Evolutionary conservation across 30 jellyfish, hydroid and myxozoan species (phyloP).

Genomic region (Turritopsis rubra): DNA sequence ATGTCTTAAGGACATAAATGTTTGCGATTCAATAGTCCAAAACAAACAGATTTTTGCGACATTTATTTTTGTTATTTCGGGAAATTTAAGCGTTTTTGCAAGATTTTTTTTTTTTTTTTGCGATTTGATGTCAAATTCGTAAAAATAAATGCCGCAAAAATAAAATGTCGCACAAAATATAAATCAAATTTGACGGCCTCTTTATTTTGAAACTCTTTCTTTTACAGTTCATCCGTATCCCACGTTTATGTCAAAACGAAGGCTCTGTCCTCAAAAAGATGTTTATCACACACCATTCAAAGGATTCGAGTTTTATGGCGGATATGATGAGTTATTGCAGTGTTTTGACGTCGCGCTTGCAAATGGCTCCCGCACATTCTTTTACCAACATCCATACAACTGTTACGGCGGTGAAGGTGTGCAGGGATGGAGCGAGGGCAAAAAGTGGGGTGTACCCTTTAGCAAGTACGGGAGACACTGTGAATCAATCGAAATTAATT

Average conservation of each 20-base stretch:
- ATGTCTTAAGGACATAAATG: too few relatives aligned
- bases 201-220: too few relatives aligned
- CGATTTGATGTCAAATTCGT: too few relatives aligned
- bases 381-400: neutral
- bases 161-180: too few relatives aligned
- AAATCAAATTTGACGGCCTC: too few relatives aligned
- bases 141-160: too few relatives aligned
- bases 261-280: neutral
- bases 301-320: neutral
- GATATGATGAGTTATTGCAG: neutral
- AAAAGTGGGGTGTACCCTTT: neutral
- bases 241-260: neutral
- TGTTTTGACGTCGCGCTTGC: constrained; percentile 10
- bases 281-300: neutral
- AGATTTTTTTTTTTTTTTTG: too few relatives aligned
- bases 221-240: constrained; percentile 1
- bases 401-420: constrained; percentile 16
- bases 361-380: constrained; percentile 12
- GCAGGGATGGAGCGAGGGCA: neutral
- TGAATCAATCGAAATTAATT: too few relatives aligned
- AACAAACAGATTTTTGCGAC: too few relatives aligned
- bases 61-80: too few relatives aligned
- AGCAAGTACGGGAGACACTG: neutral
- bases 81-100: too few relatives aligned
- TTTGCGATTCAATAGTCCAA: too few relatives aligned